phyloP scores from a whole-genome alignment of 1,140 invertebrate genomes.

The Onthophagus taurus region DNA sequence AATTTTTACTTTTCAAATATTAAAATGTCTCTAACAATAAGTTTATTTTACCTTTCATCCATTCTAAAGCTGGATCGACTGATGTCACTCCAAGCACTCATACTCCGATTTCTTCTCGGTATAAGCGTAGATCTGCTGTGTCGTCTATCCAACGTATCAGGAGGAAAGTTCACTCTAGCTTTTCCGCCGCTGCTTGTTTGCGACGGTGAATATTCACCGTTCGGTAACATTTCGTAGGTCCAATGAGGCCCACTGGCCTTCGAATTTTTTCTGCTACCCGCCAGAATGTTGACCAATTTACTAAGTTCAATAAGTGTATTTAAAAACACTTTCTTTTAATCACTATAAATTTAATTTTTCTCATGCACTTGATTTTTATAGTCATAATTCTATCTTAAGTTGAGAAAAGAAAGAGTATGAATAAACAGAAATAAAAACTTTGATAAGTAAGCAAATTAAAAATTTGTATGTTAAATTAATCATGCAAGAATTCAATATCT shows the following conservation, averaged over 20 bases:
- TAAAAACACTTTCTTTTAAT: too few species aligned
- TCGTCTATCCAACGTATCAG: slow-evolving; percentile 49
- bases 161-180: slow-evolving; percentile 57
- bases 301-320: too few species aligned
- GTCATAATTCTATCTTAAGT: too few species aligned
- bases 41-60: slow-evolving; percentile 70
- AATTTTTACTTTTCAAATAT: background rate
- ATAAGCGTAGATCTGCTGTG: slow-evolving; percentile 45
- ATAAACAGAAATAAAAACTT: too few species aligned
- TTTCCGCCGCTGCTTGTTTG: slow-evolving; percentile 39
- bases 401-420: too few species aligned
- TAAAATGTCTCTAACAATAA: background rate
- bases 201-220: slow-evolving; percentile 35
- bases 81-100: slow-evolving; percentile 78
- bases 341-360: too few species aligned
- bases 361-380: too few species aligned
- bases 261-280: slow-evolving; percentile 24
- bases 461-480: too few species aligned
- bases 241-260: slow-evolving; percentile 37
- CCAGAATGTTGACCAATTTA: slow-evolving; percentile 13
- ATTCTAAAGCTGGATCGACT: slow-evolving; percentile 68
- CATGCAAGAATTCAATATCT: too few species aligned
- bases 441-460: too few species aligned
- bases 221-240: slow-evolving; percentile 48
- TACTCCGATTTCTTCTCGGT: slow-evolving; percentile 53